Evolutionary conservation across 2,797 vertebrate species (phyloP), one percentile per base, ranked within the genome.

Genomic region (Pogoniulus pusillus): DNA sequence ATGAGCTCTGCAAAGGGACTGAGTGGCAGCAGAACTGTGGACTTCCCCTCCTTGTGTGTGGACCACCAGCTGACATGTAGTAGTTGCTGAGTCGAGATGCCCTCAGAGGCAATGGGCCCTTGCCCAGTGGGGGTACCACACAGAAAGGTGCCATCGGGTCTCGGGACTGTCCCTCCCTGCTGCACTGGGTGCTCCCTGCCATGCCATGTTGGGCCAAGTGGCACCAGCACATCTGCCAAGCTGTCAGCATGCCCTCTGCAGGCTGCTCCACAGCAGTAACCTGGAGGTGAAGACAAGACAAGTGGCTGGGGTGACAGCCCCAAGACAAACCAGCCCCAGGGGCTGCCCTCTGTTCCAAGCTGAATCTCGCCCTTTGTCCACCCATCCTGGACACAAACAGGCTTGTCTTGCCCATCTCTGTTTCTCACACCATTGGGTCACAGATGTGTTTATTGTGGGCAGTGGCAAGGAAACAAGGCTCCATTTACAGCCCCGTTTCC

Each of bases 391-490:
- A 75, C 12, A 94, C 80, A 94, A 91, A 88, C 64, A 81, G 62
- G 39, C 88, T 93, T 94, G 93, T 92, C 84, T 95, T 94, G 82
- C 72, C 35, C 39, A 78, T 62, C 41, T 64, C 4, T n/a, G 32
- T 94, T 96, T 95, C 94, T 95, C 77, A 78, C 82, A 90, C 82
- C 83, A 86, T 88, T 82, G 93, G 84, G 66, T 77, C 79, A 93
- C 90, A 97, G 96, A 91, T 95, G 94, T 85, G 45, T 85, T 95
- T 95, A 96, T 91, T 96, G 80, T 96, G 85, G 85, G 78, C 82
- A 91, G 90, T n/a, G 8, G 87, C 94, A 88, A 89, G 95, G 95
- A 96, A 96, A 93, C 93, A 94, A 95, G 78, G 53, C 68, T 57
- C 53, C 74, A 79, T 95, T 96, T 91, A 85, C 89, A 90, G n/a